Conservation (phyloP, 2,888 invertebrate species). For the Dasypolia templi region DNA sequence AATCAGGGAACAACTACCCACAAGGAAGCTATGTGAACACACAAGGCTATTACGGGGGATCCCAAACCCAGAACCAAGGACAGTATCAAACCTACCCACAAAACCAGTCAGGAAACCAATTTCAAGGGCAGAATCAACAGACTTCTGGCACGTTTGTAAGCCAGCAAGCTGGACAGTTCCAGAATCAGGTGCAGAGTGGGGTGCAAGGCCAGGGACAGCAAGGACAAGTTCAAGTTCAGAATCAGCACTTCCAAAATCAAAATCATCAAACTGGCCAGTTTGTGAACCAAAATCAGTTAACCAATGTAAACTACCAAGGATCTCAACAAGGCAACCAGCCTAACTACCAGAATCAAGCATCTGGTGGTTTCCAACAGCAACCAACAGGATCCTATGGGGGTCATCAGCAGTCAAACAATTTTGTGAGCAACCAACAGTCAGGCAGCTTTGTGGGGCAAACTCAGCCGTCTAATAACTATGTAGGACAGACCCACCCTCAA, state of each 20-base stretch:
- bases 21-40: constrained; percentile 61
- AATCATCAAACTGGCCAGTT: constrained; percentile 56
- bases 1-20: constrained; percentile 51
- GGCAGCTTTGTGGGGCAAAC: constrained; percentile 48
- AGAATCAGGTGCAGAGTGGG: constrained; percentile 62
- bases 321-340: constrained; percentile 48
- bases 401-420: constrained; percentile 36
- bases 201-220: constrained; percentile 44
- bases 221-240: constrained; percentile 45
- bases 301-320: constrained; percentile 56
- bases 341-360: constrained; percentile 37
- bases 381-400: constrained; percentile 52
- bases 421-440: constrained; percentile 43
- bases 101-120: constrained; percentile 60
- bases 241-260: constrained; percentile 45
- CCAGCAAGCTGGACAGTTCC: constrained; percentile 63
- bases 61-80: constrained; percentile 66
- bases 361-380: constrained; percentile 43
- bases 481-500: constrained; percentile 40
- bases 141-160: constrained; percentile 41
- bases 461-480: constrained; percentile 40
- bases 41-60: constrained; percentile 53
- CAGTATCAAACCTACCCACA: constrained; percentile 55
- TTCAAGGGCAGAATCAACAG: constrained; percentile 58
- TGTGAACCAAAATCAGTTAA: constrained; percentile 59